These are phyloP conservation scores for Diabrotica undecimpunctata DNA, from an alignment of 1,140 invertebrate species.

Conservation along the genomic window DNA sequence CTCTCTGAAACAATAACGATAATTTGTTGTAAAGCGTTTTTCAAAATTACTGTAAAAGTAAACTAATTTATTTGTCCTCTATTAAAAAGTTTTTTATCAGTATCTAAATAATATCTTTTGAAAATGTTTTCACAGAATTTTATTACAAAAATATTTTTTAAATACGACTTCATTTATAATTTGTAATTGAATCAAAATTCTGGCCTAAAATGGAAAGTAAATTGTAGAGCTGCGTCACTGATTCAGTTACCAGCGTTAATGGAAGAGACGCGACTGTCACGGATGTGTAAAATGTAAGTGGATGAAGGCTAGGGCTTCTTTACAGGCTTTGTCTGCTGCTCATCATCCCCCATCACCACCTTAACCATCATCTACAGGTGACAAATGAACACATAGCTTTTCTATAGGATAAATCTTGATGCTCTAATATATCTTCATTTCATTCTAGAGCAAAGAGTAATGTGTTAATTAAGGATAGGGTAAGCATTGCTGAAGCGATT, in stretches of 20 bases:
- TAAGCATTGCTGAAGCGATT: neutral
- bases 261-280: constrained; percentile 9
- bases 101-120: no score
- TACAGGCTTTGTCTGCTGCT: constrained; percentile 5
- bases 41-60: no score
- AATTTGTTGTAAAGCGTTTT: no score
- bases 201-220: constrained; percentile 1
- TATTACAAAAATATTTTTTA: no score
- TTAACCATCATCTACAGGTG: neutral
- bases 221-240: neutral
- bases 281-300: constrained; percentile 1
- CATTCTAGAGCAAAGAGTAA: neutral
- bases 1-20: no score
- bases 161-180: no score
- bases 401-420: neutral
- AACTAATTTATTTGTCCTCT: no score
- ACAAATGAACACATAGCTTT: constrained; percentile 13
- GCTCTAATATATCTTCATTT: constrained; percentile 7
- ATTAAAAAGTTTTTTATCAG: no score
- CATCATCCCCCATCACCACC: neutral
- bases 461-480: neutral
- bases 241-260: constrained; percentile 4
- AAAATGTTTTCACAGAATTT: no score
- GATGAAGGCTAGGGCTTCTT: constrained; percentile 1
- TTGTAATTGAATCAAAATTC: neutral